Evolutionary conservation across 2,888 invertebrate genomes (phyloP), one percentile per base, ranked within the genome.

Genomic region (Aethes cnicana): DNA sequence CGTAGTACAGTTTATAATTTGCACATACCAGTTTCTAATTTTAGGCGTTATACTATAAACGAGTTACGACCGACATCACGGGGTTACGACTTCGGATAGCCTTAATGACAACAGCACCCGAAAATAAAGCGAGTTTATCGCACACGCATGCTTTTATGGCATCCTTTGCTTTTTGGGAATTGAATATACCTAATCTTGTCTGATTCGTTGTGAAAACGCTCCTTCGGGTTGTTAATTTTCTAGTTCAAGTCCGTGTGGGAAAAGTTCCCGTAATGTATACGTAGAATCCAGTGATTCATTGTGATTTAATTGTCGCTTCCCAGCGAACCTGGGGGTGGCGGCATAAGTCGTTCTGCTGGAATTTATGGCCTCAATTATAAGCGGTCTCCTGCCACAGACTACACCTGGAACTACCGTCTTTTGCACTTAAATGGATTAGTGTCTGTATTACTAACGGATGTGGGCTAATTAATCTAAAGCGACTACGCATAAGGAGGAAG

Each of bases 311-410:
- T 84, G 86, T 79, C 81, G 77, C 79, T 73, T 75, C 81, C 72
- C 72, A 69, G 68, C 66, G 44, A 37, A 66, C 72, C 62, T 66
- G 62, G 63, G 65, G 67, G 61, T 57, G 64, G 65, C 49, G 72
- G 74, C 75, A 72, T 72, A 77, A 83, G 81, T 78, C 78, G 74
- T 70, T 69, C 69, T 66, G 68, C 64, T 33, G 56, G 72, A 79
- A 88, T 86, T 88, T 87, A 87, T 86, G 72, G 73, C 77, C 69
- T 72, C 83, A 84, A 88, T 87, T 88, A 87, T 77, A 81, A 75
- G 79, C 74, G 76, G 73, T 74, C 72, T 65, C 69, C 60, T 37
- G 23, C 69, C 63, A 55, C 60, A 55, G 48, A 62, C 65, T 73
- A 70, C 75, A 77, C 77, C 79, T 79, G 76, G 63, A 64, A 59